Evolutionary conservation across 2,797 vertebrate species (phyloP).

Genomic region (Pseudocheirus occidentalis): DNA sequence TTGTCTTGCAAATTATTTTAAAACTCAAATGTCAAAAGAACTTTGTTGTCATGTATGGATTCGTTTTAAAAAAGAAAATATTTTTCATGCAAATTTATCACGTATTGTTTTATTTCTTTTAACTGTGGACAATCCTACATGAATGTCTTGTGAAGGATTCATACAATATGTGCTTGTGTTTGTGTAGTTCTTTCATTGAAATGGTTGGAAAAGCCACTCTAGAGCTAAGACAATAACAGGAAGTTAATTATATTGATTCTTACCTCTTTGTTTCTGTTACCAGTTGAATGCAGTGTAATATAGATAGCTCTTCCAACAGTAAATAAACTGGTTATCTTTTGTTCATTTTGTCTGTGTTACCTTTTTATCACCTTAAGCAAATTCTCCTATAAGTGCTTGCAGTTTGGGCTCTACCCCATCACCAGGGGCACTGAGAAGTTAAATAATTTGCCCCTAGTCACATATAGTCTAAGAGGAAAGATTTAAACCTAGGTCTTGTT

Average conservation of each 20-base stretch:
- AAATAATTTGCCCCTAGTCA: neutral
- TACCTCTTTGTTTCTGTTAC: constrained; percentile 82
- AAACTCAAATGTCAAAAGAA: constrained; percentile 78
- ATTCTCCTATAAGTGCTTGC: constrained; percentile 16
- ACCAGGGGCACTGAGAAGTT: neutral
- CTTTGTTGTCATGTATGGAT: constrained; percentile 75
- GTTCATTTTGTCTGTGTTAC: constrained; percentile 82
- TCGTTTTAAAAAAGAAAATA: constrained; percentile 80
- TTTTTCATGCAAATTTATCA: constrained; percentile 77
- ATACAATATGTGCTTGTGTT: constrained; percentile 79
- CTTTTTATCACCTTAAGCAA: constrained; percentile 51
- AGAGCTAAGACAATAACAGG: constrained; percentile 81
- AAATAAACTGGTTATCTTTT: constrained; percentile 87
- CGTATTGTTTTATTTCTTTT: constrained; percentile 73
- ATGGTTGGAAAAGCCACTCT: constrained; percentile 80
- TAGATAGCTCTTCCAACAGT: constrained; percentile 82
- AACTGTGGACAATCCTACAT: constrained; percentile 81
- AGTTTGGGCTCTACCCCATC: too few species aligned
- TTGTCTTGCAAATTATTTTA: constrained; percentile 81
- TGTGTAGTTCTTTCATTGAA: constrained; percentile 80
- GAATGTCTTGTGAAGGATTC: constrained; percentile 81
- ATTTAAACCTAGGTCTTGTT: neutral
- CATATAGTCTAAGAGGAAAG: neutral
- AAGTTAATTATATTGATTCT: constrained; percentile 79
- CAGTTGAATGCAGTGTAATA: constrained; percentile 85